Conservation (phyloP, 1,140 invertebrate genomes). For the Drosophila gunungcola region DNA sequence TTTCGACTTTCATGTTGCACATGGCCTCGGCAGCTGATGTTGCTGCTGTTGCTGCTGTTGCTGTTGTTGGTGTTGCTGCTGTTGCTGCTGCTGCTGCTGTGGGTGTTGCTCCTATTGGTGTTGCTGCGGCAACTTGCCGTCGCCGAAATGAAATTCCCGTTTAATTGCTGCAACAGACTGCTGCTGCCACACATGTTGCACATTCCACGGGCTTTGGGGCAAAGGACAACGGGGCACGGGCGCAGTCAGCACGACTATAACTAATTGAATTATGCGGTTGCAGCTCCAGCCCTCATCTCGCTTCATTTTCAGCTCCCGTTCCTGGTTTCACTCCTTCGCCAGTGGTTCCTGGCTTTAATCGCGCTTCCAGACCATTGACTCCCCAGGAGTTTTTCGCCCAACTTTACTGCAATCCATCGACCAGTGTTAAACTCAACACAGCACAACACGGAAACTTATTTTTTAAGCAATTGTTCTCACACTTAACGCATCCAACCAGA, state of each 20-base stretch:
- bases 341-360: background rate
- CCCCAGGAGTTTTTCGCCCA: conserved; percentile 1
- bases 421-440: background rate
- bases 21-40: conserved; percentile 7
- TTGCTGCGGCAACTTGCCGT: conserved; percentile 26
- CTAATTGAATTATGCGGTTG: conserved; percentile 74
- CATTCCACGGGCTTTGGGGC: conserved; percentile 17
- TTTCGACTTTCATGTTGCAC: background rate
- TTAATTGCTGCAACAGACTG: conserved; percentile 49
- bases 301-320: conserved; percentile 18
- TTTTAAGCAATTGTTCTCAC: too few species aligned
- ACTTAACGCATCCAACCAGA: too few species aligned
- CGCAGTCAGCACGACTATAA: conserved; percentile 51
- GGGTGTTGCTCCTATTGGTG: background rate
- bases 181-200: conserved; percentile 32
- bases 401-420: background rate
- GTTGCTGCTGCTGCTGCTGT: background rate
- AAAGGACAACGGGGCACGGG: conserved; percentile 9
- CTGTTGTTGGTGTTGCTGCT: background rate
- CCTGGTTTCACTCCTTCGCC: background rate
- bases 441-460: too few species aligned
- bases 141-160: conserved; percentile 56
- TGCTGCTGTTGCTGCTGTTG: conserved; percentile 8
- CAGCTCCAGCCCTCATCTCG: background rate
- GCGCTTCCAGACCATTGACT: conserved; percentile 25